Percentiles rank a stretch among this genome's conserved stretches.
Evolutionary conservation across 2,113 vertebrate genomes (phyloP).

Genomic region (Menidia beryllina): DNA sequence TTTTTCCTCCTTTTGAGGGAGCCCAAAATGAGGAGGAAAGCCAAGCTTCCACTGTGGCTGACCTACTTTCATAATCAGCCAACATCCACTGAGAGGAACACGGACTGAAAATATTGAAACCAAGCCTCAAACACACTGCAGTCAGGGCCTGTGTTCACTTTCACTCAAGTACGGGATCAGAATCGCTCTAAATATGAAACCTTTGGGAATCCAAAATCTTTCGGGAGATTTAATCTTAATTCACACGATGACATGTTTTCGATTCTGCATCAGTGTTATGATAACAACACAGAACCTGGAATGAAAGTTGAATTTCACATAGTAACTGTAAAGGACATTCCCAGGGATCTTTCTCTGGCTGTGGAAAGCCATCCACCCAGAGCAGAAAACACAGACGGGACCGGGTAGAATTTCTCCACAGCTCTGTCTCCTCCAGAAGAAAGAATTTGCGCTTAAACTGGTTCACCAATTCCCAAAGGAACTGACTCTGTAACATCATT

Average conservation of each 20-base stretch:
- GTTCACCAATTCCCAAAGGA: too few species aligned
- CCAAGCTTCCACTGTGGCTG: constrained; percentile 58
- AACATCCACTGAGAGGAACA: constrained; percentile 22
- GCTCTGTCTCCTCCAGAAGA: too few species aligned
- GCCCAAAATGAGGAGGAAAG: constrained; percentile 41
- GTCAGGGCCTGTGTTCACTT: constrained; percentile 6
- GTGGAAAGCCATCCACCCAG: too few species aligned
- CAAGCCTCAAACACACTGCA: constrained; percentile 29
- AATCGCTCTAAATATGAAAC: constrained; percentile 32
- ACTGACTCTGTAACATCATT: too few species aligned
- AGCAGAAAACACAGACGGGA: too few species aligned
- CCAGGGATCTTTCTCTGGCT: not conserved
- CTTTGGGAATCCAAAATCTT: constrained; percentile 11
- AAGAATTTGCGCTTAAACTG: too few species aligned
- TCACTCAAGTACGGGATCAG: constrained; percentile 24
- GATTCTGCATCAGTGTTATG: too few species aligned
- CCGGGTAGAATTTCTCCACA: too few species aligned
- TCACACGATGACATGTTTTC: constrained; percentile 1
- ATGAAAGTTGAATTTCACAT: too few species aligned
- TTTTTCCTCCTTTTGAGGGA: constrained; percentile 51
- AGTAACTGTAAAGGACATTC: not conserved
- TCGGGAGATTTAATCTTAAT: constrained; percentile 17
- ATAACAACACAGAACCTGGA: too few species aligned
- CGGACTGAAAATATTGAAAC: constrained; percentile 23
- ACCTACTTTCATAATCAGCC: constrained; percentile 61